These are phyloP conservation scores for Himalopsyche anomala DNA, from an alignment of 2,888 invertebrate genomes.

Conservation along the genomic window DNA sequence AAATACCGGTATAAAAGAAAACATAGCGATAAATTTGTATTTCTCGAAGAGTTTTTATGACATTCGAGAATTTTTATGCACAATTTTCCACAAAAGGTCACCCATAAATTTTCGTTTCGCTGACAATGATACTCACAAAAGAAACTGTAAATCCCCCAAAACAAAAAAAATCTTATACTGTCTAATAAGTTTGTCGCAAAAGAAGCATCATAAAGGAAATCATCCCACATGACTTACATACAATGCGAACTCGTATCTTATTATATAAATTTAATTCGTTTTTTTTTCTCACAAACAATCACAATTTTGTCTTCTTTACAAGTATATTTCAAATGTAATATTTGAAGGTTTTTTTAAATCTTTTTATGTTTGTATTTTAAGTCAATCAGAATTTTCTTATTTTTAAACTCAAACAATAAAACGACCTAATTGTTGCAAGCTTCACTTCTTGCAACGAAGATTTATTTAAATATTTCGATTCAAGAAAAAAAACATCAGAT, in stretches of 20 bases:
- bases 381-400: too few relatives aligned
- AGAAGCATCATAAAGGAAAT: not conserved
- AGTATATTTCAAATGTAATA: too few relatives aligned
- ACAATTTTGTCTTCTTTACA: too few relatives aligned
- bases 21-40: slow-evolving; percentile 21
- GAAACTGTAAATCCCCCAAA: not conserved
- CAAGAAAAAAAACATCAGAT: too few relatives aligned
- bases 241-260: not conserved
- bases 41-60: slow-evolving; percentile 12
- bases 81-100: slow-evolving; percentile 4
- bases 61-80: slow-evolving; percentile 12
- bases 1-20: not conserved
- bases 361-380: too few relatives aligned
- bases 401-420: too few relatives aligned
- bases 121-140: not conserved
- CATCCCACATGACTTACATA: not conserved
- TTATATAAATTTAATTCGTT: not conserved
- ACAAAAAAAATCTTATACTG: slow-evolving; percentile 11
- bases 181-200: not conserved
- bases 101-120: not conserved
- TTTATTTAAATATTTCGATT: too few relatives aligned
- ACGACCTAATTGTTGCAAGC: too few relatives aligned
- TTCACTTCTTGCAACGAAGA: too few relatives aligned
- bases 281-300: too few relatives aligned
- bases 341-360: too few relatives aligned